These are phyloP conservation scores for Heterodera carotae DNA, from an alignment of 1,140 invertebrate genomes.

Conservation along the genomic window DNA sequence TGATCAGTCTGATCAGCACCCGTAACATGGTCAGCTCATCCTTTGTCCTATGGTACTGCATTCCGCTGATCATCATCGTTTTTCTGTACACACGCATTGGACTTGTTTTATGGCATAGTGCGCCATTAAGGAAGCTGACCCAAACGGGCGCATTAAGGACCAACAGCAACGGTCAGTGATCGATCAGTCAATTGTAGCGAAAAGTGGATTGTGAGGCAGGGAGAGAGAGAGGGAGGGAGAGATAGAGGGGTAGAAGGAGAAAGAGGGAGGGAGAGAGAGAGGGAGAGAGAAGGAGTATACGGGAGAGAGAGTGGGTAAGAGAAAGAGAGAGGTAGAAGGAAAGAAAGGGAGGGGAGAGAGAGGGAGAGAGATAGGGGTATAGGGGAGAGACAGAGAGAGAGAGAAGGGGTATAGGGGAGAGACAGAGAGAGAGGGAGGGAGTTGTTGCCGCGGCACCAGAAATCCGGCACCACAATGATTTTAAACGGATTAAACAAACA, in stretches of 20 bases:
- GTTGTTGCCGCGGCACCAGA: no score
- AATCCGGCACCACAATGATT: no score
- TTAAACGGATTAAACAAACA: no score
- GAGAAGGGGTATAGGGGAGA: no score
- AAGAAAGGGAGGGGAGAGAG: neutral
- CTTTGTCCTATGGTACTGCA: constrained; percentile 61
- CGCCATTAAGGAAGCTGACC: constrained; percentile 35
- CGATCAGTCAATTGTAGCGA: no score
- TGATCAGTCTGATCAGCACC: constrained; percentile 35
- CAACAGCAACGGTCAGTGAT: constrained; percentile 17
- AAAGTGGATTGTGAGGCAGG: no score
- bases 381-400: neutral
- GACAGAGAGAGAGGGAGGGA: no score
- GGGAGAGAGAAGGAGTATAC: no score
- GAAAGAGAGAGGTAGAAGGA: neutral
- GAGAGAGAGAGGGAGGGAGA: no score
- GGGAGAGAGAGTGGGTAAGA: neutral
- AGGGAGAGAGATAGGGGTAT: neutral
- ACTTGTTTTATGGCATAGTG: constrained; percentile 55
- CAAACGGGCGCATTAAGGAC: constrained; percentile 30
- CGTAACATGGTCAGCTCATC: constrained; percentile 48
- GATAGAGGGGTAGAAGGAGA: no score
- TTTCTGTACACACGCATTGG: constrained; percentile 61
- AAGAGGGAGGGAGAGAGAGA: no score
- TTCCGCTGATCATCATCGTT: constrained; percentile 53